Percentiles rank a stretch among this genome's conserved stretches.
These are phyloP conservation scores for Epizoanthus illoricatus DNA, from an alignment of 92 coral and sea anemone species.

Conservation along the genomic window DNA sequence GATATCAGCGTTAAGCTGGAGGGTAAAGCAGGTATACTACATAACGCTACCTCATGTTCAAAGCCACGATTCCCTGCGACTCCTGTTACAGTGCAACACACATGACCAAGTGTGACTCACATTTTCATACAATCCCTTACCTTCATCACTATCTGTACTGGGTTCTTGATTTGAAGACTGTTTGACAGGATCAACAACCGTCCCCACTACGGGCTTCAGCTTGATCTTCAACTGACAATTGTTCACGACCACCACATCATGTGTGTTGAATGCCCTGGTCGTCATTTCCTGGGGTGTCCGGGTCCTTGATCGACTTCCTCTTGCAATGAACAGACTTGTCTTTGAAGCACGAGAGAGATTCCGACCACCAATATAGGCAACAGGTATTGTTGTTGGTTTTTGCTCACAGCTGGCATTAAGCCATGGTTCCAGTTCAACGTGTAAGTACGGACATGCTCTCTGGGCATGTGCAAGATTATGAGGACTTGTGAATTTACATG, in stretches of 20 bases:
- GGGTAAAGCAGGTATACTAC: no score
- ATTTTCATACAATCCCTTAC: background rate
- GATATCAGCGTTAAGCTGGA: no score
- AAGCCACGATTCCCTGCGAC: no score
- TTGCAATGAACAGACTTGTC: slow-evolving; percentile 28
- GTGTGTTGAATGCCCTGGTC: slow-evolving; percentile 32
- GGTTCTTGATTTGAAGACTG: background rate
- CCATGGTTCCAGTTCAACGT: slow-evolving; percentile 28
- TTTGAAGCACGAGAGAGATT: slow-evolving; percentile 35
- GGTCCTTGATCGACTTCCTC: slow-evolving; percentile 12
- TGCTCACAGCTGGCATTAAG: background rate
- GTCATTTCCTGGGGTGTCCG: slow-evolving; percentile 1
- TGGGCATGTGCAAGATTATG: background rate
- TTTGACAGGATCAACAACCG: background rate
- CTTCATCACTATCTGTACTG: background rate
- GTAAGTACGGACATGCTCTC: slow-evolving; percentile 17
- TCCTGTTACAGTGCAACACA: no score
- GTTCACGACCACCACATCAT: slow-evolving; percentile 21
- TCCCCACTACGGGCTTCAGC: slow-evolving; percentile 4
- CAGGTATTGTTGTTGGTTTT: slow-evolving; percentile 9
- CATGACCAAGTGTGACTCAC: background rate
- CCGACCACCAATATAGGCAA: background rate
- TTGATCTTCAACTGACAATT: slow-evolving; percentile 25
- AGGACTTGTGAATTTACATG: slow-evolving; percentile 33
- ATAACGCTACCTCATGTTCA: no score